Base-by-base conservation (phyloP, 1,140 invertebrate genomes). In the Tachypleus tridentatus region DNA sequence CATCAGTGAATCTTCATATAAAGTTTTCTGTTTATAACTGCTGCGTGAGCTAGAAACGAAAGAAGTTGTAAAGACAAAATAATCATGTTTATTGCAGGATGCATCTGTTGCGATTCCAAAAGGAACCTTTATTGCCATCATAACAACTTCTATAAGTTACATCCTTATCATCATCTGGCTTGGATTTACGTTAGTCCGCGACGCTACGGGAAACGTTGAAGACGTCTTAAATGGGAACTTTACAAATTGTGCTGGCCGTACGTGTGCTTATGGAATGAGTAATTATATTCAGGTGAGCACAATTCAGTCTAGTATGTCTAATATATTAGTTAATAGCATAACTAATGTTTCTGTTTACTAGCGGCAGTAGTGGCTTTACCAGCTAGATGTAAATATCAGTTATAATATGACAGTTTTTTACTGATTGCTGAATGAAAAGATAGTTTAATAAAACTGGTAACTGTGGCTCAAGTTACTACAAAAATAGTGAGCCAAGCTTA, bases 51-150 rank as follows among this genome's bases (percentile, higher is more conserved):
- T 61, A 54, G 4, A 49, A 62, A 29, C 29, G 29, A 29, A 29
- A 29, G 0, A 29, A 29, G 29, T 29, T 3, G 11, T 52, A 48
- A 5, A n/a, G 11, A 3, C 9, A 10, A 49, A 49, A 8, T 8
- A 0, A n/a, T 7, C 11, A 53, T 57, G 51, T 47, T 67, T 61
- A 56, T 77, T 76, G 4, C 75, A 97, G 84, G 90, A 98, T 79
- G 90, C 94, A 5, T 87, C 86, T 0, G 83, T 80, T 49, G 87
- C 91, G 3, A 96, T 95, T 68, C 91, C 91, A 0, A 89, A 89
- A 71, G 92, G 92, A 11, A 94, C 92, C 0, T 78, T 95, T 0
- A 79, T 91, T 4, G 83, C 91, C 0, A 80, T 96, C 4, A 72
- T 88, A 2, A 84, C 92, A 58, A 93, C 82, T 4, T 91, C 91